Percentiles rank a stretch among this genome's conserved stretches.
Evolutionary conservation across 2,113 vertebrate genomes (phyloP).

Genomic region (Pantherophis guttatus): DNA sequence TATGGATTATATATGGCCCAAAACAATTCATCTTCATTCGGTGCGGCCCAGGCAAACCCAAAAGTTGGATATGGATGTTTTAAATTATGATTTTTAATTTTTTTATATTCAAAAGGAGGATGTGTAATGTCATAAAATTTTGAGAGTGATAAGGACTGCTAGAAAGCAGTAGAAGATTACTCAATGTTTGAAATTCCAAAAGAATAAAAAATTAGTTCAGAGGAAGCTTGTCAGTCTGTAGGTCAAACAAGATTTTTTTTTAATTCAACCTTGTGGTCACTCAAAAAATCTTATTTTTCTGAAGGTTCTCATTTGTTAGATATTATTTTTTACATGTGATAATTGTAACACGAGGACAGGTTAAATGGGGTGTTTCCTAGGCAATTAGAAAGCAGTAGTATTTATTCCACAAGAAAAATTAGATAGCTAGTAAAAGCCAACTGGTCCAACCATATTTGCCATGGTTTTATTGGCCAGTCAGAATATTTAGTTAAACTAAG

Average conservation of each 20-base stretch:
- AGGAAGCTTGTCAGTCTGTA: background rate
- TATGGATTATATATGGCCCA: too few relatives aligned
- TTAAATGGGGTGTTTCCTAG: background rate
- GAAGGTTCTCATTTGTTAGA: background rate
- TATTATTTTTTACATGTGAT: background rate
- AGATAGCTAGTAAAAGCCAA: background rate
- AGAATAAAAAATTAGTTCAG: background rate
- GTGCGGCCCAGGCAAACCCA: background rate
- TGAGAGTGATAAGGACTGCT: background rate
- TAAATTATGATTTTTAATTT: background rate
- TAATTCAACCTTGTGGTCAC: background rate
- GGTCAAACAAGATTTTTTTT: background rate
- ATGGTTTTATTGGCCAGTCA: background rate
- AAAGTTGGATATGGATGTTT: background rate
- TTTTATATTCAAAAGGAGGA: background rate
- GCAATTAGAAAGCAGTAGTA: background rate
- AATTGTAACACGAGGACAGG: background rate
- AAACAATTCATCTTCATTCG: too few relatives aligned
- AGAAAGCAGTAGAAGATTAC: background rate
- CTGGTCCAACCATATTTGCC: background rate
- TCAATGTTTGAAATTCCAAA: background rate
- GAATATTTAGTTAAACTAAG: background rate
- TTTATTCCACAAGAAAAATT: background rate
- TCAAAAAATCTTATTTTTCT: background rate
- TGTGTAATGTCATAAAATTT: background rate